A percentile compares a stretch with the other conserved stretches of the same genome.
These are phyloP conservation scores for Notechis scutatus DNA, from an alignment of 2,113 vertebrate species.

Conservation along the genomic window DNA sequence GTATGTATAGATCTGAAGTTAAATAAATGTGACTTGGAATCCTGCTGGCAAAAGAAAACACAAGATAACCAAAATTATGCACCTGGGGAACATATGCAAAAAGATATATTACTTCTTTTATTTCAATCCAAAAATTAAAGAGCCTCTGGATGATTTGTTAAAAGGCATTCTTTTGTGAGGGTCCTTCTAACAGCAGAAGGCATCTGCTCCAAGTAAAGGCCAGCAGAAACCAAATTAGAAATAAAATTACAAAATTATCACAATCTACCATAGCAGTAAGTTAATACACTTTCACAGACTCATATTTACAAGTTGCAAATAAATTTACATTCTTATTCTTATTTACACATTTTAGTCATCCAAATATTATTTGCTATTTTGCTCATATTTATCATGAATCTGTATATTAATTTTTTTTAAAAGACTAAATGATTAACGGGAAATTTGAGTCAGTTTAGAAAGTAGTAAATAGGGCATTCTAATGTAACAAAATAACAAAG, in stretches of 20 bases:
- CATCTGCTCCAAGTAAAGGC: slow-evolving; percentile 11
- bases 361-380: neutral
- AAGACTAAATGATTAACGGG: neutral
- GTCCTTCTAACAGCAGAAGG: neutral
- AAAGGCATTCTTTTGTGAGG: neutral
- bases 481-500: neutral
- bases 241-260: neutral
- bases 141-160: neutral
- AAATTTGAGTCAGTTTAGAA: neutral
- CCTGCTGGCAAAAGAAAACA: neutral
- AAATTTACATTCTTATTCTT: neutral
- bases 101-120: neutral
- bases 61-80: slow-evolving; percentile 17
- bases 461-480: neutral
- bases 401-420: neutral
- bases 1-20: neutral
- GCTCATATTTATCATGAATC: neutral
- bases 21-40: slow-evolving; percentile 9
- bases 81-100: slow-evolving; percentile 1
- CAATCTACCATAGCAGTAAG: neutral
- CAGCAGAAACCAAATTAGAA: neutral
- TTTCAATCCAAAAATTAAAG: slow-evolving; percentile 10
- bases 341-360: neutral
- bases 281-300: neutral
- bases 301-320: neutral